These are phyloP conservation scores for Amazona guildingii DNA, from an alignment of 2,113 vertebrate species.

Conservation along the genomic window DNA sequence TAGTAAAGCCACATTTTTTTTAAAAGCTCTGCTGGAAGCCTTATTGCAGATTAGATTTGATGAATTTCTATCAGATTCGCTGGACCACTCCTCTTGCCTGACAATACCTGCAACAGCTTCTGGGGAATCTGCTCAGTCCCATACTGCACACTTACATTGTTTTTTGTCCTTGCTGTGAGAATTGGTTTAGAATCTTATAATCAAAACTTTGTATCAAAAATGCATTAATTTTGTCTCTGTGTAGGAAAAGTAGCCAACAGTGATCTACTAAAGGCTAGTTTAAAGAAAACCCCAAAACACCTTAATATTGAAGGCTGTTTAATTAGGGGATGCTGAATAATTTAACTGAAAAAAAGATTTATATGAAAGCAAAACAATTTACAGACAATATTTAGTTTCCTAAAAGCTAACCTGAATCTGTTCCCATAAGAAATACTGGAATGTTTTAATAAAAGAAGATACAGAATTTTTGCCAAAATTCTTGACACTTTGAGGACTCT, in stretches of 20 bases:
- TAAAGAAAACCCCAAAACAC: background rate
- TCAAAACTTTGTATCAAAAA: constrained; percentile 20
- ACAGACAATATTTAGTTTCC: background rate
- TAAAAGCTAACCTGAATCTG: background rate
- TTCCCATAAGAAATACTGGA: background rate
- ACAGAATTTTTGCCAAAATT: background rate
- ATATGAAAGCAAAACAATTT: background rate
- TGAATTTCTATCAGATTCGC: background rate
- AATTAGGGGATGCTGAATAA: background rate
- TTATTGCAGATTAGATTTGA: background rate
- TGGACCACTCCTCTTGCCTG: background rate
- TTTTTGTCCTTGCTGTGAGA: background rate
- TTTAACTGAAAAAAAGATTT: background rate
- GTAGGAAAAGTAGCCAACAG: background rate
- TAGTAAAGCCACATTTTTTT: background rate
- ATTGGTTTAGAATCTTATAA: background rate
- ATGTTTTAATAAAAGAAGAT: background rate
- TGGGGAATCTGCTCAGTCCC: background rate
- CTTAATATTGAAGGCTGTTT: background rate
- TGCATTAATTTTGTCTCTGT: background rate
- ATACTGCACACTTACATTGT: background rate
- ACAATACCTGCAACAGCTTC: constrained; percentile 10
- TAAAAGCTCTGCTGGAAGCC: background rate
- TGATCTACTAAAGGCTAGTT: background rate
- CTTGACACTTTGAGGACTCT: background rate